Evolutionary conservation across 2,888 invertebrate species (phyloP).

Genomic region (Calliphora vomitoria): DNA sequence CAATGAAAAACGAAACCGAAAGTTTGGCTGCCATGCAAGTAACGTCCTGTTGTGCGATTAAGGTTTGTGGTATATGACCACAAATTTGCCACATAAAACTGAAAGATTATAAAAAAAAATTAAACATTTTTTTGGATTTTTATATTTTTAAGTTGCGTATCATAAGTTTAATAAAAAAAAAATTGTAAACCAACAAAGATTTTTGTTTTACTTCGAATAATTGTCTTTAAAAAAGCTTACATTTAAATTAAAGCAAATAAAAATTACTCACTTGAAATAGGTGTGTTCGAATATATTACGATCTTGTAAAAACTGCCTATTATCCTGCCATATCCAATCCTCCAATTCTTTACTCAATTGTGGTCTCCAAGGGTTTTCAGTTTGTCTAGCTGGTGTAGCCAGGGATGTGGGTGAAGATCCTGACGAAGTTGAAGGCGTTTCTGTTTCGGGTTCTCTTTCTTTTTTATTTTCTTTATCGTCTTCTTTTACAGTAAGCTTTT

Average conservation of each 20-base stretch:
- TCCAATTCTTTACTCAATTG: slow-evolving; percentile 88
- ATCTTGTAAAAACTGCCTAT: slow-evolving; percentile 97
- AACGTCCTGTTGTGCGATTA: slow-evolving; percentile 92
- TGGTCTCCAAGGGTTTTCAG: slow-evolving; percentile 76
- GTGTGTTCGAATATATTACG: slow-evolving; percentile 98
- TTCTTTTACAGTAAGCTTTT: slow-evolving; percentile 44
- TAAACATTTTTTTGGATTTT: too few species aligned
- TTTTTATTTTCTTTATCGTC: slow-evolving; percentile 61
- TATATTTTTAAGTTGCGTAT: too few species aligned
- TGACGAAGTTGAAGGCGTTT: slow-evolving; percentile 62
- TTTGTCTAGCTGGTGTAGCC: slow-evolving; percentile 76
- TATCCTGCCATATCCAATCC: slow-evolving; percentile 99
- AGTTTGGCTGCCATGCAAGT: slow-evolving; percentile 94
- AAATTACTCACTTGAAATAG: slow-evolving; percentile 92
- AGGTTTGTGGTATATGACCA: slow-evolving; percentile 95
- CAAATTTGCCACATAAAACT: slow-evolving; percentile 99
- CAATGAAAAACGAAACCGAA: slow-evolving; percentile 97
- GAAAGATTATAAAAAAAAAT: slow-evolving; percentile 76
- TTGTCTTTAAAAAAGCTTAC: too few species aligned
- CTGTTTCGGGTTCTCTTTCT: slow-evolving; percentile 52
- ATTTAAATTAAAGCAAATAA: not conserved
- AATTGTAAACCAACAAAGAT: too few species aligned
- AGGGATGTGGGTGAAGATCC: slow-evolving; percentile 63
- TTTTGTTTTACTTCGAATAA: too few species aligned
- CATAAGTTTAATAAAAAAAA: too few species aligned